A percentile compares a stretch with the other conserved stretches of the same genome.
Conservation (phyloP, 2,888 invertebrate genomes). For the Catocala sponsa region DNA sequence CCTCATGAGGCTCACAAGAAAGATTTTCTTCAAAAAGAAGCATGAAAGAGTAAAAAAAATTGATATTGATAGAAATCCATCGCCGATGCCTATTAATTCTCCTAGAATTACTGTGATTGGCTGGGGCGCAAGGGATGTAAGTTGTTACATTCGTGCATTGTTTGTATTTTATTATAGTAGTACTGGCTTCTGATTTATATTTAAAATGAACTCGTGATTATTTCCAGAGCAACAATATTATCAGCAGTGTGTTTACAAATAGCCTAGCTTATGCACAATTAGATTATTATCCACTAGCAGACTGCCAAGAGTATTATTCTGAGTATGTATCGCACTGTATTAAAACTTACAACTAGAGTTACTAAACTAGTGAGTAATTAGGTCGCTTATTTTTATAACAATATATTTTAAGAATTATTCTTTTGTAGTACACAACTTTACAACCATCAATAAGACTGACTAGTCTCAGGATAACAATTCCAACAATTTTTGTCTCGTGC, state of each 20-base stretch:
- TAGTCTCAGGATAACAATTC: too few species aligned
- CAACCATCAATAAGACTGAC: too few species aligned
- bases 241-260: background rate
- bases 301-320: slow-evolving; percentile 72
- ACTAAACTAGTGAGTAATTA: too few species aligned
- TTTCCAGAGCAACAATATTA: background rate
- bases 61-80: slow-evolving; percentile 59
- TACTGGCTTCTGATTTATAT: background rate
- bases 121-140: slow-evolving; percentile 76
- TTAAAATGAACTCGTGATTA: background rate
- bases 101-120: slow-evolving; percentile 70
- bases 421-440: too few species aligned
- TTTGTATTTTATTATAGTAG: background rate
- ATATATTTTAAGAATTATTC: too few species aligned
- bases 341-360: background rate
- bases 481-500: too few species aligned
- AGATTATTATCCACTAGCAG: slow-evolving; percentile 63
- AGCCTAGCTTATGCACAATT: slow-evolving; percentile 59
- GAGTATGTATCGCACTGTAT: slow-evolving; percentile 49
- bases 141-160: slow-evolving; percentile 23
- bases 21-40: slow-evolving; percentile 53
- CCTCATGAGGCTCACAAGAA: slow-evolving; percentile 63
- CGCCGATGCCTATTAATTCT: slow-evolving; percentile 56
- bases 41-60: slow-evolving; percentile 57
- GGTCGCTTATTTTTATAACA: too few species aligned